Evolutionary conservation across 2,888 invertebrate species (phyloP).

Genomic region (Notocelia uddmanniana): DNA sequence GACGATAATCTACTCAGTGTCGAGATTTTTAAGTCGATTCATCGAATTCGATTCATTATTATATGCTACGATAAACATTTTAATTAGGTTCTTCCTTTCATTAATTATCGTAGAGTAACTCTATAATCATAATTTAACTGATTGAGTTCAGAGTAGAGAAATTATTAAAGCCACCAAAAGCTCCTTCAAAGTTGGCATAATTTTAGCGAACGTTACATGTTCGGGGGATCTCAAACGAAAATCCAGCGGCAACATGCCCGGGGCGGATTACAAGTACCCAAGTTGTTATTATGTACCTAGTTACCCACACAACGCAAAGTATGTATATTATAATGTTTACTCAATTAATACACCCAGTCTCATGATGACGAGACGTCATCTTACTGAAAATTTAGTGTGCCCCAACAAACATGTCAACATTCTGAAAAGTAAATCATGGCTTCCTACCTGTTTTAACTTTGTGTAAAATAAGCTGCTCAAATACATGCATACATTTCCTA

Average conservation of each 20-base stretch:
- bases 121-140: background rate
- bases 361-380: background rate
- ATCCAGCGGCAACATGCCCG: slow-evolving; percentile 23
- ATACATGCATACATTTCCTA: no score
- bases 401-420: no score
- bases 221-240: slow-evolving; percentile 16
- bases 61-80: no score
- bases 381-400: background rate
- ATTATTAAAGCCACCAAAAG: slow-evolving; percentile 16
- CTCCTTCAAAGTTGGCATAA: slow-evolving; percentile 14
- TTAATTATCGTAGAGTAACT: no score
- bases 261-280: background rate
- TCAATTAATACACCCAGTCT: background rate
- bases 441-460: no score
- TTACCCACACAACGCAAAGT: background rate
- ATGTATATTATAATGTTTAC: background rate
- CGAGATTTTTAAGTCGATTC: no score
- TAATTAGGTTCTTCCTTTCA: background rate
- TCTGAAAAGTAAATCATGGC: no score
- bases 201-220: slow-evolving; percentile 18
- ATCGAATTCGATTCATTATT: no score
- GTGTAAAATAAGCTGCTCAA: no score
- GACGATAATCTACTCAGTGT: no score
- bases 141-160: slow-evolving; percentile 24
- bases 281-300: slow-evolving; percentile 1